A percentile compares a stretch with the other conserved stretches of the same genome.
Conservation (phyloP, 2,888 invertebrate genomes). For the Blomia tropicalis region DNA sequence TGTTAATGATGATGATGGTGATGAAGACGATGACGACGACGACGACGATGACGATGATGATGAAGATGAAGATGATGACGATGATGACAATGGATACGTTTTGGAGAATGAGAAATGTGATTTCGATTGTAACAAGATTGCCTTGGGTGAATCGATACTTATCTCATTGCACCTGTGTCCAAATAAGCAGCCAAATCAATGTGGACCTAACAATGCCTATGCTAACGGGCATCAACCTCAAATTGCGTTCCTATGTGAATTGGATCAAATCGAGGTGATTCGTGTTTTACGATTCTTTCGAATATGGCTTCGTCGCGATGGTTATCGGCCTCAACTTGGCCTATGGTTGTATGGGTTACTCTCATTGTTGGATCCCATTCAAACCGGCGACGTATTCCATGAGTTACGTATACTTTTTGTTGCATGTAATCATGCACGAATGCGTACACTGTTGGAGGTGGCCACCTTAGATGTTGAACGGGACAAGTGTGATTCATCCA, state of each 20-base stretch:
- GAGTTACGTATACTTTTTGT: background rate
- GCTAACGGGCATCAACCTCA: background rate
- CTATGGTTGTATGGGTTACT: conserved; percentile 7
- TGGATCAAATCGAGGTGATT: conserved; percentile 1
- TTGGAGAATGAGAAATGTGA: background rate
- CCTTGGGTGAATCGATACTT: background rate
- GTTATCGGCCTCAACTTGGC: background rate
- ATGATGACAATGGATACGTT: background rate
- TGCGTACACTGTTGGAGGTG: background rate
- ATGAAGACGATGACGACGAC: background rate
- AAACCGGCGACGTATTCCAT: background rate
- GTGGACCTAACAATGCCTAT: background rate
- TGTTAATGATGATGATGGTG: background rate
- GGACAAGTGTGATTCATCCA: no score
- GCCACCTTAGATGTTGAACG: background rate
- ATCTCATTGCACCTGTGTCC: background rate
- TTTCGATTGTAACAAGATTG: background rate
- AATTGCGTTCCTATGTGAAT: conserved; percentile 1
- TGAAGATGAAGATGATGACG: conserved; percentile 12
- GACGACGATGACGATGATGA: conserved; percentile 12
- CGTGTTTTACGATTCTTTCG: background rate
- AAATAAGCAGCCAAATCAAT: background rate
- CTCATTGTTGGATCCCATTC: background rate
- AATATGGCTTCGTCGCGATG: conserved; percentile 1
- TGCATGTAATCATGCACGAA: background rate